phyloP scores from a whole-genome alignment of 2,113 vertebrate genomes.

The Balaenoptera acutorostrata region DNA sequence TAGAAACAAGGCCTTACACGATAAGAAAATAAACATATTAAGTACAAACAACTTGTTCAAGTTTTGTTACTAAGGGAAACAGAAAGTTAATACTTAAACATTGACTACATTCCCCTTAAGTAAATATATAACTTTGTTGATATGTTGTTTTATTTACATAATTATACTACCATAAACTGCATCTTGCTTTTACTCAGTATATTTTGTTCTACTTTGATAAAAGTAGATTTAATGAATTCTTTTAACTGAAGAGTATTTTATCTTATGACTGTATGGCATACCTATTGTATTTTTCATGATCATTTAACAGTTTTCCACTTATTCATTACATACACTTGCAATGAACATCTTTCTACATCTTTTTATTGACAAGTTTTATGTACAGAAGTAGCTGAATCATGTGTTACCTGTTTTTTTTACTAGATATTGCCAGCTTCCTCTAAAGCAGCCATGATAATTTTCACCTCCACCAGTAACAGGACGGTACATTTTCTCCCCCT shows the following conservation, averaged over 20 bases:
- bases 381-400: background rate
- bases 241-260: background rate
- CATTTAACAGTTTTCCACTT: background rate
- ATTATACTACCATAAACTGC: background rate
- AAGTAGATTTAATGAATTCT: background rate
- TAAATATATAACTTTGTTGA: background rate
- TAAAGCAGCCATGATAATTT: background rate
- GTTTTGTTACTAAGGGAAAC: background rate
- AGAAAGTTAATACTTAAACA: background rate
- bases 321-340: background rate
- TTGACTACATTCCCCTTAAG: no score
- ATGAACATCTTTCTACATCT: background rate
- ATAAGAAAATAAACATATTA: background rate
- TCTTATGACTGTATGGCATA: background rate
- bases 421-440: no score
- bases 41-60: background rate
- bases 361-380: background rate
- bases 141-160: background rate
- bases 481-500: background rate
- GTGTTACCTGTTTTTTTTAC: background rate
- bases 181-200: background rate
- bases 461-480: background rate
- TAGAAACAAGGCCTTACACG: rapidly evolving
- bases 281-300: background rate
- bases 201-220: background rate